Conservation (phyloP, 2,113 vertebrate species). For the Artemisiospiza belli region DNA sequence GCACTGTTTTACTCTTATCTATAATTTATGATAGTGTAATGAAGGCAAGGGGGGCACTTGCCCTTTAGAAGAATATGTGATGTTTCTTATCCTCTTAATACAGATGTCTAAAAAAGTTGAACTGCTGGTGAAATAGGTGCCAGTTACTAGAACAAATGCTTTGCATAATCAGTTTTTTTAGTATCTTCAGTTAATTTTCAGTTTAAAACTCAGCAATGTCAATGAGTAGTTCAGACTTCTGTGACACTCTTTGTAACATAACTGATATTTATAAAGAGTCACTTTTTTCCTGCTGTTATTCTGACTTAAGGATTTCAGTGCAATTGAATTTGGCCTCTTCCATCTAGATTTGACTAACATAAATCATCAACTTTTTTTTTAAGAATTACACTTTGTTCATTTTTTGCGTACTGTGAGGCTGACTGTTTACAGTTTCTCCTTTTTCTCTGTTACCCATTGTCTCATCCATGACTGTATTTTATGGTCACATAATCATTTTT, state of each 20-base stretch:
- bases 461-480: neutral
- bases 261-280: neutral
- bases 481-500: neutral
- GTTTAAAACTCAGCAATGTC: neutral
- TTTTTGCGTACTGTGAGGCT: neutral
- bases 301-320: neutral
- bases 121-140: neutral
- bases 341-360: neutral
- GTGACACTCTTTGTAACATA: neutral
- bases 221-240: neutral
- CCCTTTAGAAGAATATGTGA: neutral
- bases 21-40: neutral
- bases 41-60: neutral
- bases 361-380: neutral
- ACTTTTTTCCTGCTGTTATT: neutral
- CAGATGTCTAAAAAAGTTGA: neutral
- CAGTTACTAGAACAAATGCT: neutral
- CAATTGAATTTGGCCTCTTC: neutral
- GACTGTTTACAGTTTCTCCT: neutral
- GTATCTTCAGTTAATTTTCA: neutral
- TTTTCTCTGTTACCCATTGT: neutral
- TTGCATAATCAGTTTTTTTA: neutral
- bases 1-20: neutral
- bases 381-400: neutral
- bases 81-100: neutral